Conservation (phyloP, 1,140 invertebrate species). For the Pentalonia nigronervosa region DNA sequence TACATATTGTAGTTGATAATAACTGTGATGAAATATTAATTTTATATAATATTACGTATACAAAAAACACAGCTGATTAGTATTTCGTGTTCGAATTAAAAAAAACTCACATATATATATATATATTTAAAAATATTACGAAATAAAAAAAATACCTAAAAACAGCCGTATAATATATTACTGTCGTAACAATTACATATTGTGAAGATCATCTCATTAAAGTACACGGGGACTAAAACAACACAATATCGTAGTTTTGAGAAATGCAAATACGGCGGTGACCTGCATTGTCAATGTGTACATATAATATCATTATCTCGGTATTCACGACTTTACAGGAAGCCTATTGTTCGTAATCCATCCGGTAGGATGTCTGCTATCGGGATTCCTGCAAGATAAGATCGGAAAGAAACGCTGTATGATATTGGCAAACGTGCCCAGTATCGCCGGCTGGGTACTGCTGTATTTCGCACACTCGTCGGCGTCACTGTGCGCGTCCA, state of each 20-base stretch:
- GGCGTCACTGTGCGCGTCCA: conserved; percentile 54
- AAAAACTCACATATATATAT: background rate
- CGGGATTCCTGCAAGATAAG: conserved; percentile 61
- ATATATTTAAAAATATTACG: background rate
- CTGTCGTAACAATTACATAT: background rate
- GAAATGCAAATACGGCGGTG: background rate
- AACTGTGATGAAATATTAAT: background rate
- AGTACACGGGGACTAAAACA: background rate
- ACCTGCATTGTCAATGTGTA: background rate
- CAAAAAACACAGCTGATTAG: background rate
- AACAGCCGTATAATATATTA: background rate
- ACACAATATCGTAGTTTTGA: background rate
- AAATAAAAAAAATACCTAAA: background rate
- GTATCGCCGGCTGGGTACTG: conserved; percentile 59
- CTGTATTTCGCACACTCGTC: conserved; percentile 43
- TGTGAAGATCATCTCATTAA: too few relatives aligned
- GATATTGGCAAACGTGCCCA: conserved; percentile 60
- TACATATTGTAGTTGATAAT: background rate
- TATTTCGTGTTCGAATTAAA: background rate
- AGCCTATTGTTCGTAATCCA: conserved; percentile 62
- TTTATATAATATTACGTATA: background rate
- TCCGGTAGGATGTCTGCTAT: conserved; percentile 61
- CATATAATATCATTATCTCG: background rate
- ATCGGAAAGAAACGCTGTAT: conserved; percentile 60
- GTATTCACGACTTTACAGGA: conserved; percentile 49